Conservation (phyloP, 2,888 invertebrate species). For the Periphyllus acericola region DNA sequence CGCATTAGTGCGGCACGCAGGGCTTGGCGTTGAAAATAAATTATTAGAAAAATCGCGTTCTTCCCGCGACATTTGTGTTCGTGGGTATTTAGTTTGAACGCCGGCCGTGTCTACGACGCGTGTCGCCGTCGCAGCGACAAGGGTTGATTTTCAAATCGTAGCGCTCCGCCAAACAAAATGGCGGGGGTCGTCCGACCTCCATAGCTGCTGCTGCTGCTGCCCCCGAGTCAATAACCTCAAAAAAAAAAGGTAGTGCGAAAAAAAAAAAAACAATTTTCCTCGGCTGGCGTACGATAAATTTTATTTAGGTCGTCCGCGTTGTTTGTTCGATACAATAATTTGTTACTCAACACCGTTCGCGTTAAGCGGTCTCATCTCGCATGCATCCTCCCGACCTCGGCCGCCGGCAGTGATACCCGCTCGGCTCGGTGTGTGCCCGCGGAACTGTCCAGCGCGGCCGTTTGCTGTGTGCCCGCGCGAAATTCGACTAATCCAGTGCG, state of each 20-base stretch:
- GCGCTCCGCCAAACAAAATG: constrained; percentile 34
- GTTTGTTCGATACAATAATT: constrained; percentile 57
- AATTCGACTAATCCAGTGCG: too few relatives aligned
- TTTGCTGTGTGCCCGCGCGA: neutral
- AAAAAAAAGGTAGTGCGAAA: constrained; percentile 33
- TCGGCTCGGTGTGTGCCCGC: neutral
- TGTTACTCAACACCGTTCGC: constrained; percentile 26
- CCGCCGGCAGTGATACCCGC: constrained; percentile 20
- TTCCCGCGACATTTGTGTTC: too few relatives aligned
- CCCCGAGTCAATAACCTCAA: constrained; percentile 49
- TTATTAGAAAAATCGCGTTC: too few relatives aligned
- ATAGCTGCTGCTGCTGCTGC: neutral
- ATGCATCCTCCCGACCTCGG: constrained; percentile 7
- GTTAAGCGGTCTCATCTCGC: constrained; percentile 39
- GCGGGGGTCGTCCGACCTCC: constrained; percentile 42
- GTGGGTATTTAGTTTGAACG: neutral
- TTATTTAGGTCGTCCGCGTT: constrained; percentile 52
- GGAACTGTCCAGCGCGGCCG: neutral
- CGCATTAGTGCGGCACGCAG: too few relatives aligned
- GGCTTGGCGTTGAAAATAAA: too few relatives aligned
- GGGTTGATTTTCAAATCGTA: constrained; percentile 13
- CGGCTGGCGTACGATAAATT: neutral
- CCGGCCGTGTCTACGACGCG: neutral
- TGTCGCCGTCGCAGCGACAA: neutral
- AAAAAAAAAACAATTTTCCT: constrained; percentile 25